These are phyloP conservation scores for Callipepla squamata DNA, from an alignment of 2,113 vertebrate genomes.

Conservation along the genomic window DNA sequence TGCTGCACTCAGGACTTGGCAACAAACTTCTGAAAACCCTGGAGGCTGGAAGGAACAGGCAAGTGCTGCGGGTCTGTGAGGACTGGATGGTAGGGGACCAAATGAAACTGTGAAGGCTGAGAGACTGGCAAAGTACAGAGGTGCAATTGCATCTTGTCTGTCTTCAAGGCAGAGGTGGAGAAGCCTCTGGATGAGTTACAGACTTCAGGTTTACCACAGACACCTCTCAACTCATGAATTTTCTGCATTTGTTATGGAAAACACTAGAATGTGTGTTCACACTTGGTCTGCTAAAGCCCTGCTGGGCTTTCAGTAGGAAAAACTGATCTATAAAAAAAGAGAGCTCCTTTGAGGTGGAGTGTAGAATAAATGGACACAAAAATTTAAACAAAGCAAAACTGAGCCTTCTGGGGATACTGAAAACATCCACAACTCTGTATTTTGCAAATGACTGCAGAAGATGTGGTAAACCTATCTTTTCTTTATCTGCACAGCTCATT, in stretches of 20 bases:
- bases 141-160: not conserved
- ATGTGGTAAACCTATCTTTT: not conserved
- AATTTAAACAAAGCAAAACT: not conserved
- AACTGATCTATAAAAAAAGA: conserved; percentile 29
- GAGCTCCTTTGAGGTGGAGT: not conserved
- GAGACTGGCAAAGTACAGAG: not conserved
- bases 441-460: not conserved
- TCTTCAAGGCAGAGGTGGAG: conserved; percentile 1
- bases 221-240: conserved; percentile 25
- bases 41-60: not conserved
- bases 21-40: not conserved
- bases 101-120: not conserved
- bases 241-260: conserved; percentile 24
- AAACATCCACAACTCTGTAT: not conserved
- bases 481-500: not conserved
- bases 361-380: not conserved
- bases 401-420: not conserved
- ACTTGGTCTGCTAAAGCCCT: conserved; percentile 9
- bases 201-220: not conserved
- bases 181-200: not conserved
- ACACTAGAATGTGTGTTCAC: conserved; percentile 23
- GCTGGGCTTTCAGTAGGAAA: conserved; percentile 19
- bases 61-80: not conserved
- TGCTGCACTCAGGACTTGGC: not conserved
- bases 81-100: not conserved